Evolutionary conservation across 2,888 invertebrate genomes (phyloP), one percentile per base, ranked within the genome.

Genomic region (Chrysodeixis includens): DNA sequence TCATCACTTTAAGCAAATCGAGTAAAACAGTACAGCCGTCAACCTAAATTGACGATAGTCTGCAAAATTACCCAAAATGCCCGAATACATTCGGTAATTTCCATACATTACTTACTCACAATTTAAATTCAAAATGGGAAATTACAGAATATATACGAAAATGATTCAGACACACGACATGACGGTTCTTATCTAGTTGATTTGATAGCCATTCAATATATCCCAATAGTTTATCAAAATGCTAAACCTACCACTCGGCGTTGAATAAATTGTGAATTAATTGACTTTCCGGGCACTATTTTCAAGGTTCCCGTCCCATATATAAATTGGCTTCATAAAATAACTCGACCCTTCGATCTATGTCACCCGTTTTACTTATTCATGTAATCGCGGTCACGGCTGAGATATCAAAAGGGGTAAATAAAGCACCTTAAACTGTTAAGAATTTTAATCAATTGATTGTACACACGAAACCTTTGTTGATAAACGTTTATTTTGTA

Each of bases 251-350:
- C 53, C 44, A 10, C 46, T 54, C 14, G 16, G 20, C 16, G 5
- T 26, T 20, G 35, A 58, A 62, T 73, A 76, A 65, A 74, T 74
- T 71, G 57, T 56, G 61, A 64, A 66, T 82, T 81, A 69, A 79
- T 79, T 52, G 73, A 70, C 74, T 76, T 80, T 58, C 67, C 54
- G 63, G 59, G 61, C 49, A 68, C 62, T 70, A 69, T 66, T 69
- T 77, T 74, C 81, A 83, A 83, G 81, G 81, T 67, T 63, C 57
- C 54, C 30, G 57, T 30, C 62, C 62, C 53, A 18, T 60, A 30
- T 60, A 30, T 56, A 40, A 40, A 2, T n/a, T 40, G n/a, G 14
- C n/a, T 40, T 14, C 54, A 54, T 54, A 54, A n/a, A 54, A 54
- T 54, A n/a, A 49, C 20, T 49, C 46, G 18, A 49, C 46, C 46